A percentile compares a stretch with the other conserved stretches of the same genome.
phyloP scores from a whole-genome alignment of 2,888 invertebrate genomes.

The Lobophora halterata region DNA sequence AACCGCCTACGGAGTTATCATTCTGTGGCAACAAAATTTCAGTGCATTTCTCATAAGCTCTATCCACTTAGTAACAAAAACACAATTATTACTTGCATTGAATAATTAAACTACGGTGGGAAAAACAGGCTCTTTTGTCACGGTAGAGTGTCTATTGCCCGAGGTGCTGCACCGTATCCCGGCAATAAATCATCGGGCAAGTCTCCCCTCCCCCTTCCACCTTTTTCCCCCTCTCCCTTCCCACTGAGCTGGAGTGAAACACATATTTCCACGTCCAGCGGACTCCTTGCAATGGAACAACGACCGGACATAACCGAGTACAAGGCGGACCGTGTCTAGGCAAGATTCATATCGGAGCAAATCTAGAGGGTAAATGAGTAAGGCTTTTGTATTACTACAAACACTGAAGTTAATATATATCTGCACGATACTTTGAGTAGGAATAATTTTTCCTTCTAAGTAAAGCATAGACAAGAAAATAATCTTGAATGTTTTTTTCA shows the following conservation, averaged over 20 bases:
- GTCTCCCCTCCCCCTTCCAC: conserved; percentile 26
- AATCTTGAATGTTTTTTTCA: too few relatives aligned
- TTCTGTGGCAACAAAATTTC: too few relatives aligned
- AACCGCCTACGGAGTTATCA: too few relatives aligned
- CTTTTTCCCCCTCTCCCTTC: conserved; percentile 2
- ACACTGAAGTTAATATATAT: conserved; percentile 7
- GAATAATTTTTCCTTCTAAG: too few relatives aligned
- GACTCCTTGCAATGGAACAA: conserved; percentile 45
- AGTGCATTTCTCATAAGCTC: background rate
- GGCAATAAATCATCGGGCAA: conserved; percentile 49
- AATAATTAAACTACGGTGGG: conserved; percentile 19
- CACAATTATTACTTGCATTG: conserved; percentile 7
- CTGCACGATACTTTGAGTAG: background rate
- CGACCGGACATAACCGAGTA: conserved; percentile 39
- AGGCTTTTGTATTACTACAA: conserved; percentile 14
- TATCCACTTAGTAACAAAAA: background rate
- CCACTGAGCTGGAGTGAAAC: conserved; percentile 32
- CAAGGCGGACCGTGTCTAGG: conserved; percentile 30
- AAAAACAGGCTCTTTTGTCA: conserved; percentile 28
- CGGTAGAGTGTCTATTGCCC: conserved; percentile 26
- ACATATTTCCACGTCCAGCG: conserved; percentile 52
- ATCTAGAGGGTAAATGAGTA: conserved; percentile 10
- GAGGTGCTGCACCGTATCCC: conserved; percentile 33
- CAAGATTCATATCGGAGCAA: conserved; percentile 20
- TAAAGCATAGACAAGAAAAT: too few relatives aligned